Evolutionary conservation across 2,888 invertebrate genomes (phyloP).

Genomic region (Frankliniella fusca): DNA sequence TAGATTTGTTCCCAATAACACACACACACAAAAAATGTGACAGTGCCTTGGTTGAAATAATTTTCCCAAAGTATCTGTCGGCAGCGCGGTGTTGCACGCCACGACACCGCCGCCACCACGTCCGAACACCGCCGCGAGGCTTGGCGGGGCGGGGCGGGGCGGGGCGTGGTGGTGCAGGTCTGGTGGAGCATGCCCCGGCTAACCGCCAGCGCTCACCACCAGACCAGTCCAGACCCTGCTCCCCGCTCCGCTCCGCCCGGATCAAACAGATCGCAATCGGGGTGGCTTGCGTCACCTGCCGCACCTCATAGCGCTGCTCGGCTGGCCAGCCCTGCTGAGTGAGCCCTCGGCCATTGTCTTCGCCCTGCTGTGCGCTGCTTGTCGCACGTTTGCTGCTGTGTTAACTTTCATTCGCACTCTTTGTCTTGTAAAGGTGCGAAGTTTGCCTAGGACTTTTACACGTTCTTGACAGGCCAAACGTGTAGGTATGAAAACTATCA

Average conservation of each 20-base stretch:
- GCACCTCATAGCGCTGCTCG: neutral
- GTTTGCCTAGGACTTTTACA: too few species aligned
- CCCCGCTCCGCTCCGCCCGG: neutral
- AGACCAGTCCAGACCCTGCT: neutral
- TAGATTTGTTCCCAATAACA: neutral
- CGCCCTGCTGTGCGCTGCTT: too few species aligned
- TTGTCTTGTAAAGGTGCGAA: too few species aligned
- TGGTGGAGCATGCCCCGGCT: neutral
- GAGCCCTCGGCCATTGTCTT: too few species aligned
- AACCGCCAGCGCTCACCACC: neutral
- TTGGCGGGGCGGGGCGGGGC: neutral
- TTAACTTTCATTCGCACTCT: too few species aligned
- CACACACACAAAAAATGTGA: neutral
- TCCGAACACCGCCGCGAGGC: neutral
- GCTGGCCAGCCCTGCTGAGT: neutral
- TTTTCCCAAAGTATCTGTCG: slow-evolving; percentile 17
- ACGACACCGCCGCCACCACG: neutral
- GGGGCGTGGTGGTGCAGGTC: neutral
- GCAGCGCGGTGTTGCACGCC: slow-evolving; percentile 7
- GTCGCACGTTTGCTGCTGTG: too few species aligned
- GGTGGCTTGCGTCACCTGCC: neutral
- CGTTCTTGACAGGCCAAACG: too few species aligned
- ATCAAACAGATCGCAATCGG: slow-evolving; percentile 15
- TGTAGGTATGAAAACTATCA: too few species aligned
- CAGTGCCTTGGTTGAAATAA: neutral